Conservation (phyloP, 2,797 vertebrate species). For the Muscicapa striata region DNA sequence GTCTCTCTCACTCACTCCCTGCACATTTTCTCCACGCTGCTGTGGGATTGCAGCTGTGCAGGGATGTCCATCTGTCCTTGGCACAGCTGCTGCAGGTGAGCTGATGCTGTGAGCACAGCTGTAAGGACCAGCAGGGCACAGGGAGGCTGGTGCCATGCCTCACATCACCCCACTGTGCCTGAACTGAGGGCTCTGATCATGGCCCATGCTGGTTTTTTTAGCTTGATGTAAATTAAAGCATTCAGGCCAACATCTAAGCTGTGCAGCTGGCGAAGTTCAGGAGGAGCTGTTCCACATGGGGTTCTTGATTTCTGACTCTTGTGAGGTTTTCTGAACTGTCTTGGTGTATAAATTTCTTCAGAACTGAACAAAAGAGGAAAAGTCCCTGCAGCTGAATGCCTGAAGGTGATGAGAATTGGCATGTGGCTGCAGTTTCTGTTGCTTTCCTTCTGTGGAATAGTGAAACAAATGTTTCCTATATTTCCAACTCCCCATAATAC, state of each 20-base stretch:
- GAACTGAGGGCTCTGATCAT: not conserved
- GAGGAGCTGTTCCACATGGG: not conserved
- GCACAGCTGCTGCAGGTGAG: not conserved
- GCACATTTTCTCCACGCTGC: rapidly evolving
- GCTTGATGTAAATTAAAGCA: not conserved
- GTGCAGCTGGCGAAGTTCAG: not conserved
- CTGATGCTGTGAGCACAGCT: not conserved
- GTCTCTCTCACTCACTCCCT: not conserved
- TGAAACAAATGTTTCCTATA: not conserved
- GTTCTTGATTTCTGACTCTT: not conserved
- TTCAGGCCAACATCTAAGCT: not conserved
- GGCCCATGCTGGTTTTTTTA: not conserved
- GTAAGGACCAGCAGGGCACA: no score
- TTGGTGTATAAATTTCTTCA: not conserved
- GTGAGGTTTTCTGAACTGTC: not conserved
- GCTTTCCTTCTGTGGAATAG: not conserved
- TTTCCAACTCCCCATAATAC: not conserved
- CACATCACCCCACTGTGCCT: not conserved
- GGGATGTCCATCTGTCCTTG: not conserved
- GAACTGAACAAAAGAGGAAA: not conserved
- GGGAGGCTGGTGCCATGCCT: not conserved
- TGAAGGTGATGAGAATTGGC: not conserved
- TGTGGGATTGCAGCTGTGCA: not conserved
- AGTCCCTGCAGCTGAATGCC: not conserved
- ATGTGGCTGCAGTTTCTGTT: not conserved